These are phyloP conservation scores for Tricholauxania praeusta DNA, from an alignment of 2,888 invertebrate species.

Conservation along the genomic window DNA sequence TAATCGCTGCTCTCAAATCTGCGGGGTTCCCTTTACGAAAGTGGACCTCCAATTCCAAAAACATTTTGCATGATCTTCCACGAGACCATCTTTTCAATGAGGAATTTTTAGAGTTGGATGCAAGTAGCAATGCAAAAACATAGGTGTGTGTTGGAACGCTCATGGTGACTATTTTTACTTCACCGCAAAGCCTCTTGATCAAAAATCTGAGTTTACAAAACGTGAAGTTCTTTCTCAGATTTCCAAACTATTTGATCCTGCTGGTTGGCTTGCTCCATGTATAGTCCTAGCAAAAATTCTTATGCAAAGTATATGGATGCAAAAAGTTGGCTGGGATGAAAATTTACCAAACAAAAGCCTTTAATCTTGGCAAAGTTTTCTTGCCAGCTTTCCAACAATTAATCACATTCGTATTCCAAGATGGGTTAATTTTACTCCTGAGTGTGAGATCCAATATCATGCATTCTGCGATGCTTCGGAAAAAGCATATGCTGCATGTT, in stretches of 20 bases:
- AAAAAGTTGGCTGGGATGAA: constrained; percentile 11
- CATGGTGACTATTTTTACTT: constrained; percentile 30
- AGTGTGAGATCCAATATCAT: constrained; percentile 19
- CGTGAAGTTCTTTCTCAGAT: constrained; percentile 19
- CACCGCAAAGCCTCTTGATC: not conserved
- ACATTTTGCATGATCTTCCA: constrained; percentile 7
- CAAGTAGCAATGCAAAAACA: constrained; percentile 35
- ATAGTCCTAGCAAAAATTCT: constrained; percentile 9
- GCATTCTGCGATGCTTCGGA: constrained; percentile 37
- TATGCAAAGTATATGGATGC: constrained; percentile 18
- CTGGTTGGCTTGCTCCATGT: constrained; percentile 17
- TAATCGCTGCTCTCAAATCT: no score
- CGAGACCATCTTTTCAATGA: constrained; percentile 12
- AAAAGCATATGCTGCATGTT: constrained; percentile 25
- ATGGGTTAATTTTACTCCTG: constrained; percentile 30
- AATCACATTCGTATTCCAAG: constrained; percentile 31
- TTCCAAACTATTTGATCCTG: constrained; percentile 20
- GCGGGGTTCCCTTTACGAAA: constrained; percentile 27
- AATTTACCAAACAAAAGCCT: not conserved
- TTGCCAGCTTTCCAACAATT: not conserved
- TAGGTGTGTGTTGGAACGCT: constrained; percentile 39
- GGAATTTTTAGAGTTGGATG: constrained; percentile 33
- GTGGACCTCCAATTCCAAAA: constrained; percentile 26
- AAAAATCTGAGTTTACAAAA: constrained; percentile 30
- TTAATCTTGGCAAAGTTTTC: not conserved